Percentiles rank a stretch among this genome's conserved stretches.
Evolutionary conservation across 37 sponge, comb jelly and placozoan genomes (phyloP).

Genomic region (Geodia barretti): DNA sequence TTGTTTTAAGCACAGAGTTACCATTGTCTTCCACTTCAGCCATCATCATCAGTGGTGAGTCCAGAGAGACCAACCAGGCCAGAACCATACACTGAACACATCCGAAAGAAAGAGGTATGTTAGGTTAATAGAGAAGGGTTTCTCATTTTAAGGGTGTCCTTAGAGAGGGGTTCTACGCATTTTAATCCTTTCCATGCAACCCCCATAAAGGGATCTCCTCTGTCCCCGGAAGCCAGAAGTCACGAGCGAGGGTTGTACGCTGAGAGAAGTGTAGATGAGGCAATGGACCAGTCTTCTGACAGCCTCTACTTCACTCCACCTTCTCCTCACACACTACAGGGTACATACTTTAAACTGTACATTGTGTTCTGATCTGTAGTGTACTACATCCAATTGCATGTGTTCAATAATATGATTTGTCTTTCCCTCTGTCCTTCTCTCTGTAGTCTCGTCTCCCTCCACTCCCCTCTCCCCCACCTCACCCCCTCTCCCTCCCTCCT

Average conservation of each 20-base stretch:
- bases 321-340: neutral
- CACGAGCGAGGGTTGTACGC: neutral
- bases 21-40: too few species aligned
- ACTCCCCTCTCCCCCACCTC: neutral
- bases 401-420: neutral
- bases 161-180: neutral
- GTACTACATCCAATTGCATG: too few species aligned
- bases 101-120: constrained; percentile 7
- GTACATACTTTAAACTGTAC: too few species aligned
- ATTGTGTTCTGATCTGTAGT: too few species aligned
- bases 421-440: neutral
- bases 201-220: neutral
- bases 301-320: neutral
- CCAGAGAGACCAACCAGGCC: constrained; percentile 6
- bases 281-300: constrained; percentile 19
- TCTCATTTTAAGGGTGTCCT: neutral
- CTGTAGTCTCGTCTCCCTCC: neutral
- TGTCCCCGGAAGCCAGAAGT: neutral
- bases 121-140: neutral
- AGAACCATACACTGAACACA: constrained; percentile 28
- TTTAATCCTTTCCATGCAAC: neutral
- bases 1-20: too few species aligned
- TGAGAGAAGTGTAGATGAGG: constrained; percentile 44
- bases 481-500: neutral
- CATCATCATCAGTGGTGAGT: too few species aligned